Percentiles rank a stretch among this genome's conserved stretches.
These are phyloP conservation scores for Petrocephalus schoutedeni DNA, from an alignment of 2,797 vertebrate genomes.

Conservation along the genomic window DNA sequence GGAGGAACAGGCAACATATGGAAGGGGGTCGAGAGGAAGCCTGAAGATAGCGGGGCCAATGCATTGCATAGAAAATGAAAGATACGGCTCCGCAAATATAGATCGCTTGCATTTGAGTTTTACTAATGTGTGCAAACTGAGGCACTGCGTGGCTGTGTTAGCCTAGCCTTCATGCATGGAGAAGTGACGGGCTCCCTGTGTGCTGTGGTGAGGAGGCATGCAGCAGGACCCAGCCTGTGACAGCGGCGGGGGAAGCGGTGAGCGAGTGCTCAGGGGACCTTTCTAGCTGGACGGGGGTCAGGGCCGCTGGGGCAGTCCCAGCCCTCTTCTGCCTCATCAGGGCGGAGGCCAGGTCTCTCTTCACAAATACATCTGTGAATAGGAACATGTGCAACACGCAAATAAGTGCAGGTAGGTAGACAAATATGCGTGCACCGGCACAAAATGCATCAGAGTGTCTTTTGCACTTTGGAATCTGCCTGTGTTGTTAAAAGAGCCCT, in stretches of 20 bases:
- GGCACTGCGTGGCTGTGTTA: not conserved
- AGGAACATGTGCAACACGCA: not conserved
- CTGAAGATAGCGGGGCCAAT: not conserved
- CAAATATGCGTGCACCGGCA: not conserved
- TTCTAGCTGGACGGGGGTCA: conserved; percentile 53
- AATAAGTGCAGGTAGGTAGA: not conserved
- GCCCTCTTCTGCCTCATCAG: conserved; percentile 60
- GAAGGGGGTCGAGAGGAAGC: not conserved
- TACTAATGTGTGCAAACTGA: not conserved
- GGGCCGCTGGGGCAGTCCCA: conserved; percentile 7
- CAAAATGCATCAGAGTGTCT: not conserved
- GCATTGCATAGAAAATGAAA: not conserved
- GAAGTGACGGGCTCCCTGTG: not conserved
- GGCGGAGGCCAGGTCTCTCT: conserved; percentile 37
- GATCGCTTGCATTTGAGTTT: not conserved
- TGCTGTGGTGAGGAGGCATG: not conserved
- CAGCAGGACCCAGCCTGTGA: not conserved
- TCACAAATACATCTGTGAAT: conserved; percentile 50
- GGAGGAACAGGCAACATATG: not conserved
- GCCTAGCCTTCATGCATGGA: not conserved
- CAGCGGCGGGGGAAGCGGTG: not conserved
- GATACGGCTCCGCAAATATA: not conserved
- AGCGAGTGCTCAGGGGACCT: conserved; percentile 37
- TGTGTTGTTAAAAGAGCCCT: not conserved
- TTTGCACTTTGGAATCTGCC: not conserved